These are phyloP conservation scores for Heliconius ismenius DNA, from an alignment of 2,888 invertebrate species.

Conservation along the genomic window DNA sequence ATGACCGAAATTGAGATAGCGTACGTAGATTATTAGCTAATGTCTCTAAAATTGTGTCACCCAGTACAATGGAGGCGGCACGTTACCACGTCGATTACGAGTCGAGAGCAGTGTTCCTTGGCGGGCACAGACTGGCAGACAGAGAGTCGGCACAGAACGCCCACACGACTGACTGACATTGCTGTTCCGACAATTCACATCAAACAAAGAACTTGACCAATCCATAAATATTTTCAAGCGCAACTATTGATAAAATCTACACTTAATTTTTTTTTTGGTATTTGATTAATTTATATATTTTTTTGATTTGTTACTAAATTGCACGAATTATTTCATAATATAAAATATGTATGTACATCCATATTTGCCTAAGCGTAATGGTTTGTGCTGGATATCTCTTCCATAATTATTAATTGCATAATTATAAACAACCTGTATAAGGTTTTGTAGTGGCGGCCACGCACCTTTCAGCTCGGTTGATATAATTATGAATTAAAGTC, in stretches of 20 bases:
- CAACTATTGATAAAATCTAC: conserved; percentile 5
- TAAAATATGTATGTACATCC: neutral
- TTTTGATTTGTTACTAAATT: neutral
- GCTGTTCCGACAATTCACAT: conserved; percentile 34
- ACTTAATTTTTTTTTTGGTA: neutral
- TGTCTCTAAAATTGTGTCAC: conserved; percentile 78
- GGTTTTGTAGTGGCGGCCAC: conserved; percentile 77
- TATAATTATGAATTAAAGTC: conserved; percentile 54
- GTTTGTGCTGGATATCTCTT: conserved; percentile 11
- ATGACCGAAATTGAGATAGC: conserved; percentile 60
- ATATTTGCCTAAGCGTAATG: conserved; percentile 30
- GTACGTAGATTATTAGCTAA: conserved; percentile 66
- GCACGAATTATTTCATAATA: neutral
- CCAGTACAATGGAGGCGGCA: conserved; percentile 72
- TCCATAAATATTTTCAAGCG: conserved; percentile 4
- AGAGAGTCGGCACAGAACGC: conserved; percentile 54
- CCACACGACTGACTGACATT: conserved; percentile 31
- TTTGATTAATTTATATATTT: neutral
- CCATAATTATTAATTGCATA: conserved; percentile 36
- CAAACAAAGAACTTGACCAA: conserved; percentile 23
- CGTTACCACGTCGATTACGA: conserved; percentile 66
- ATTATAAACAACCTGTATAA: conserved; percentile 52
- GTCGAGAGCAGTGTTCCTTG: conserved; percentile 68
- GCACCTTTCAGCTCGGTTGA: conserved; percentile 54
- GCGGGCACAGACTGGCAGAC: conserved; percentile 59